Evolutionary conservation across 35 echinoderm and acorn worm species (phyloP).

Genomic region (Anneissia japonica): DNA sequence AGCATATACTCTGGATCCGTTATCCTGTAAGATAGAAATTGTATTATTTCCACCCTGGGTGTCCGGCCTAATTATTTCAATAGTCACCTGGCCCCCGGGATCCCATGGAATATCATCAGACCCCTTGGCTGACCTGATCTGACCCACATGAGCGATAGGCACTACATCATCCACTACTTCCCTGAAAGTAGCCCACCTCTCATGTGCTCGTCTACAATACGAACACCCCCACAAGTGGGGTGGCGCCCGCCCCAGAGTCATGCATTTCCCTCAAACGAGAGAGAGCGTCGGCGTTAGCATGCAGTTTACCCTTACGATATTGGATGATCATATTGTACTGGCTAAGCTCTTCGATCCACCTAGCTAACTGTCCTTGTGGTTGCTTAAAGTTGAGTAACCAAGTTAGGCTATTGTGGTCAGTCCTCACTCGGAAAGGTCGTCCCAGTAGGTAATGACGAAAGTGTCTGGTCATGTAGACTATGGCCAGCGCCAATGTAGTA

Average conservation of each 20-base stretch:
- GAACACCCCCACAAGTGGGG: neutral
- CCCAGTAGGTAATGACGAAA: constrained; percentile 41
- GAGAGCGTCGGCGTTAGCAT: constrained; percentile 50
- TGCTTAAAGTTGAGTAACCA: constrained; percentile 46
- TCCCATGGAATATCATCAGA: too few species aligned
- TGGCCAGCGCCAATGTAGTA: too few species aligned
- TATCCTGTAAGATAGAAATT: neutral
- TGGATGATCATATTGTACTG: constrained; percentile 28
- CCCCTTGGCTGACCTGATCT: neutral
- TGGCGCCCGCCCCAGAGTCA: neutral
- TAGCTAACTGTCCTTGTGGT: constrained; percentile 42
- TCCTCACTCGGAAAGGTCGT: constrained; percentile 5
- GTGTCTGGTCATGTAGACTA: constrained; percentile 18
- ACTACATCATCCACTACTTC: constrained; percentile 3
- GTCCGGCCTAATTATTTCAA: neutral
- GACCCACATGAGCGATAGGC: neutral
- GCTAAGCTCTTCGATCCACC: constrained; percentile 27
- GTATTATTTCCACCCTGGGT: neutral
- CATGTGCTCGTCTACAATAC: neutral
- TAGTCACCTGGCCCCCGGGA: neutral
- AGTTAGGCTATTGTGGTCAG: constrained; percentile 29
- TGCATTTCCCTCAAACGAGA: constrained; percentile 3
- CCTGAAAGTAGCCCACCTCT: neutral
- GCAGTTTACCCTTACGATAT: constrained; percentile 10
- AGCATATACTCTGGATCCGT: too few species aligned